Percentiles rank a stretch among this genome's conserved stretches.
These are phyloP conservation scores for Bergia sp. DNA, from an alignment of 92 coral and sea anemone genomes.

Conservation along the genomic window DNA sequence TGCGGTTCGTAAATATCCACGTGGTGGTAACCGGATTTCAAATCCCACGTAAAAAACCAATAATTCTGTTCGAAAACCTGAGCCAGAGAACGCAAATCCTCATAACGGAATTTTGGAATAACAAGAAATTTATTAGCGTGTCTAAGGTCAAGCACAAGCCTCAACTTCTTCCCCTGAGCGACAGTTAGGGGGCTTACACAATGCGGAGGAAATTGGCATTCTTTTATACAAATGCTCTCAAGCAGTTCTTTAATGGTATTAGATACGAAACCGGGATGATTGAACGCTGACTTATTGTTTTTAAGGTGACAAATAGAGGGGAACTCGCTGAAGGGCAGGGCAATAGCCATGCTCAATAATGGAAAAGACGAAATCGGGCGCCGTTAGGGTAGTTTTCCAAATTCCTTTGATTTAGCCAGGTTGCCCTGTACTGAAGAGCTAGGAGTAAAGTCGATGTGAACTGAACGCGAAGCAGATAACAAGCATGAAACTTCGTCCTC, in stretches of 20 bases:
- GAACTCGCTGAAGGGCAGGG: constrained; percentile 39
- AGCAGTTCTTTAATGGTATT: too few relatives aligned
- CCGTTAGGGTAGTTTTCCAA: too few relatives aligned
- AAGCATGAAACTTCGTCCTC: too few relatives aligned
- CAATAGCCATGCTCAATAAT: neutral
- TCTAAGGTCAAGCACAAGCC: constrained; percentile 44
- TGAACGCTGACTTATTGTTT: too few relatives aligned
- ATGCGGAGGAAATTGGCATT: too few relatives aligned
- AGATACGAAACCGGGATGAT: too few relatives aligned
- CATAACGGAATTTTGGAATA: constrained; percentile 14
- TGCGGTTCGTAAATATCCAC: constrained; percentile 49
- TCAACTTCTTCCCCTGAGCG: constrained; percentile 29
- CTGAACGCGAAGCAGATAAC: too few relatives aligned
- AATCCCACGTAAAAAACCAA: constrained; percentile 46
- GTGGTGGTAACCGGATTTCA: constrained; percentile 57
- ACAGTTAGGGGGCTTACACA: neutral
- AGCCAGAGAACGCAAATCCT: constrained; percentile 37
- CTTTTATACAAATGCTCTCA: too few relatives aligned
- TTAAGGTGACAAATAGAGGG: constrained; percentile 24
- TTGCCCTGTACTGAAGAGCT: too few relatives aligned
- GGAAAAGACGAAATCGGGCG: too few relatives aligned
- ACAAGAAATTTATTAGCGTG: constrained; percentile 17
- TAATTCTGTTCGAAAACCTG: constrained; percentile 25
- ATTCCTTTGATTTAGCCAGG: too few relatives aligned
- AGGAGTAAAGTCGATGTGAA: too few relatives aligned